Evolutionary conservation across 2,888 invertebrate species (phyloP), one percentile per base, ranked within the genome.

Genomic region (Phanerotoma sp.): DNA sequence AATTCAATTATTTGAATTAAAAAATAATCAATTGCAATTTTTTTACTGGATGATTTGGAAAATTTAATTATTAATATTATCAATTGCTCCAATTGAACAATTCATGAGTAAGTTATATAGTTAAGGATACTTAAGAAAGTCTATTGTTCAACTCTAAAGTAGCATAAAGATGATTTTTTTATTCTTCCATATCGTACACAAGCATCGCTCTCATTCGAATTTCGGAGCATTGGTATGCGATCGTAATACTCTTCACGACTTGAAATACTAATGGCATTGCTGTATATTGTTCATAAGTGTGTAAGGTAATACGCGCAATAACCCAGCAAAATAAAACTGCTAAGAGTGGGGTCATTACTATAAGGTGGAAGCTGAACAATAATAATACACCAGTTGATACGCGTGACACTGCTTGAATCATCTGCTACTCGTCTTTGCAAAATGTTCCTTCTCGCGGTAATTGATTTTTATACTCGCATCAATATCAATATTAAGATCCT

Each of bases 201-300:
- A 13, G 51, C 42, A 58, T 57, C 57, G 56, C 56, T 58, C 56
- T 52, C 42, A 57, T 54, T 63, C 58, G 60, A 63, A 63, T 66
- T 66, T 66, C 56, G 62, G 61, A 47, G 20, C 58, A 66, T 66
- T 66, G 61, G 63, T 66, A 66, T 66, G 63, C 66, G 51, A 44
- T 28, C 46, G 57, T 40, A 22, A 52, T 44, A 52, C 57, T 56
- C 59, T 56, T 55, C 59, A 57, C 61, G 58, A 63, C 61, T 44
- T 57, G 62, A 63, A 63, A 66, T 66, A 63, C 62, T 61, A 66
- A 66, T 66, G 41, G 58, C 54, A 62, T 64, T 64, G 62, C 64
- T 59, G 57, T 52, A 64, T 60, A 18, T 42, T 51, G 46, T 44
- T 45, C 50, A 30, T 15, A 33, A 33, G 20, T 21, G 15, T 18